Evolutionary conservation across 1,140 invertebrate species (phyloP).

Genomic region (Drosophila serrata): DNA sequence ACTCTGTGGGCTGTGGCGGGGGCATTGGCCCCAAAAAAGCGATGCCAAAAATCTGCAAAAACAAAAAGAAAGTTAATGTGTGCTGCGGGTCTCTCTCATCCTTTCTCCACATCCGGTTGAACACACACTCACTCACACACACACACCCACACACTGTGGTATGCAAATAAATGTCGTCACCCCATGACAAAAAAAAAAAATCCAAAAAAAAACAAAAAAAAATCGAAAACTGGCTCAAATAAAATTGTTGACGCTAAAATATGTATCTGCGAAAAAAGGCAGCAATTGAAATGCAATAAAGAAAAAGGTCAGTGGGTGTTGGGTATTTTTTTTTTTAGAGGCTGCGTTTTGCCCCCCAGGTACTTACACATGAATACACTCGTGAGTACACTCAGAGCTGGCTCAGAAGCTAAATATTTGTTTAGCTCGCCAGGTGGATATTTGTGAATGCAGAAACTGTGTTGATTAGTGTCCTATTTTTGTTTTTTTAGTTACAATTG

Average conservation of each 20-base stretch:
- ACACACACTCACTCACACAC: not conserved
- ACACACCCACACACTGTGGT: conserved; percentile 4
- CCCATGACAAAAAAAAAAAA: conserved; percentile 1
- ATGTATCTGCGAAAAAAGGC: conserved; percentile 41
- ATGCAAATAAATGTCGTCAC: conserved; percentile 43
- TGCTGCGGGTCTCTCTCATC: not conserved
- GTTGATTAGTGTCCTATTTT: conserved; percentile 1
- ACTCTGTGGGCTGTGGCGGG: conserved; percentile 12
- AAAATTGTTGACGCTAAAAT: conserved; percentile 41
- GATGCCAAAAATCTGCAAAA: conserved; percentile 38
- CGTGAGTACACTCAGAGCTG: conserved; percentile 35
- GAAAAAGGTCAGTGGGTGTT: conserved; percentile 36
- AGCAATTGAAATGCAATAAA: conserved; percentile 17
- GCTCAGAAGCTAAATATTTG: conserved; percentile 24
- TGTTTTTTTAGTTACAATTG: not conserved
- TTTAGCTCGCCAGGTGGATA: not conserved
- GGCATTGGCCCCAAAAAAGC: conserved; percentile 18
- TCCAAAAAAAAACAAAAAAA: not conserved
- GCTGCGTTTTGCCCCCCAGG: conserved; percentile 4
- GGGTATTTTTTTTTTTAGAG: not conserved
- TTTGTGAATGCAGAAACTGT: not conserved
- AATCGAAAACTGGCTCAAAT: conserved; percentile 20
- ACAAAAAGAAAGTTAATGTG: conserved; percentile 34
- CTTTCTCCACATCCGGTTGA: not conserved
- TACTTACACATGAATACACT: conserved; percentile 39